These are phyloP conservation scores for Philopedon plagiatum DNA, from an alignment of 2,888 invertebrate genomes.

Conservation along the genomic window DNA sequence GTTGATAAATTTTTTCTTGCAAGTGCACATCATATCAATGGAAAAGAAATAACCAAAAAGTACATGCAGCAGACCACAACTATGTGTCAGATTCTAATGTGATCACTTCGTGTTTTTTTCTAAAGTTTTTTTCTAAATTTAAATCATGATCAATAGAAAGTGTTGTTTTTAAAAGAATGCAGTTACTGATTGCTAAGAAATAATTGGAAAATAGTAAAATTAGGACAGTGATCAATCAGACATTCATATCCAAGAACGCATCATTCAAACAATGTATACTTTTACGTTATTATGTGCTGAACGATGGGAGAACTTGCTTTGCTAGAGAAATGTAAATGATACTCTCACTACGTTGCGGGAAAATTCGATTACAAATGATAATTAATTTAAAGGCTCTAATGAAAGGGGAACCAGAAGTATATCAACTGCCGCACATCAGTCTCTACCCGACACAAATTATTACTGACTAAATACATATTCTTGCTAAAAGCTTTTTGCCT, in stretches of 20 bases:
- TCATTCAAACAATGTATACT: conserved; percentile 6
- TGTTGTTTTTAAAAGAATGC: too few species aligned
- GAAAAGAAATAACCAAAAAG: too few species aligned
- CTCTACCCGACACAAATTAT: conserved; percentile 13
- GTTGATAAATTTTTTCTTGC: too few species aligned
- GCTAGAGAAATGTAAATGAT: conserved; percentile 24
- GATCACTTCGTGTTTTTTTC: too few species aligned
- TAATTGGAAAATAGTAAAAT: background rate
- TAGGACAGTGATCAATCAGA: background rate
- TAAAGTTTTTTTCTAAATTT: too few species aligned
- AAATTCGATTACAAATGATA: conserved; percentile 37
- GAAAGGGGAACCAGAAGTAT: conserved; percentile 37
- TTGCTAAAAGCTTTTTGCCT: conserved; percentile 15
- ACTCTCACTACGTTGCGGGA: conserved; percentile 26
- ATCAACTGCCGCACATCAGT: conserved; percentile 22
- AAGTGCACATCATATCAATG: too few species aligned
- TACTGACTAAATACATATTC: conserved; percentile 8
- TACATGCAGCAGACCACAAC: too few species aligned
- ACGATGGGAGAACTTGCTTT: conserved; percentile 25
- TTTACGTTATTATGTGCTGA: conserved; percentile 9
- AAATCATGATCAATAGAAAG: too few species aligned
- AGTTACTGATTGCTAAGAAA: too few species aligned
- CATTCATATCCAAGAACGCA: background rate
- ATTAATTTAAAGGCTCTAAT: conserved; percentile 37
- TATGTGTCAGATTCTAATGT: too few species aligned